phyloP scores from a whole-genome alignment of 92 coral and sea anemone species.

The Ricordea florida region DNA sequence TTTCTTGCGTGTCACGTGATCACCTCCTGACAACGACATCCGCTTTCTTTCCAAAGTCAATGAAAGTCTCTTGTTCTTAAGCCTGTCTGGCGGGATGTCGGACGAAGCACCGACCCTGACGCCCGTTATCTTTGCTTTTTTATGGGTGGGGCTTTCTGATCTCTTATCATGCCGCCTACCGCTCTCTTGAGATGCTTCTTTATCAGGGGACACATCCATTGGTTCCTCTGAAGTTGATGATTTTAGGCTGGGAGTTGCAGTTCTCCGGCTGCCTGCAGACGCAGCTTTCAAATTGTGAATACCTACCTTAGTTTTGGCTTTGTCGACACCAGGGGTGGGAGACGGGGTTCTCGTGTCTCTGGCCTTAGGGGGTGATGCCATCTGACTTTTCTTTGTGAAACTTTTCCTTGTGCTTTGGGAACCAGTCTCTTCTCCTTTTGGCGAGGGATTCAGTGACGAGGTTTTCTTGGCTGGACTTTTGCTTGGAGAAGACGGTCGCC shows the following conservation, averaged over 20 bases:
- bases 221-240: slow-evolving; percentile 14
- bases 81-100: slow-evolving; percentile 16
- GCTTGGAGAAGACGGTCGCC: slow-evolving; percentile 21
- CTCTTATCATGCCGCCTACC: slow-evolving; percentile 18
- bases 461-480: slow-evolving; percentile 16
- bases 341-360: slow-evolving; percentile 16
- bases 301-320: not conserved
- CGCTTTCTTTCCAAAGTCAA: slow-evolving; percentile 45
- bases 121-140: too few species aligned
- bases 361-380: slow-evolving; percentile 7
- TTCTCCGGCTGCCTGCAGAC: not conserved
- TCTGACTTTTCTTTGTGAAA: not conserved
- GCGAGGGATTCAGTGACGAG: slow-evolving; percentile 1
- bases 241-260: slow-evolving; percentile 3
- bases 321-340: slow-evolving; percentile 12
- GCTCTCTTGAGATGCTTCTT: not conserved
- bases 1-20: slow-evolving; percentile 45
- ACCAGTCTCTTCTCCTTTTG: slow-evolving; percentile 1
- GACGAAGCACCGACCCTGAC: too few species aligned
- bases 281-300: not conserved
- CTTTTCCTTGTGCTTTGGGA: slow-evolving; percentile 30
- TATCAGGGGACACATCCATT: slow-evolving; percentile 18
- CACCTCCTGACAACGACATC: slow-evolving; percentile 23
- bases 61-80: slow-evolving; percentile 34
- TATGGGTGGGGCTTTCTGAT: slow-evolving; percentile 19